Base-by-base conservation (phyloP, 2,113 vertebrate genomes). In the Gasterosteus nipponicus region DNA sequence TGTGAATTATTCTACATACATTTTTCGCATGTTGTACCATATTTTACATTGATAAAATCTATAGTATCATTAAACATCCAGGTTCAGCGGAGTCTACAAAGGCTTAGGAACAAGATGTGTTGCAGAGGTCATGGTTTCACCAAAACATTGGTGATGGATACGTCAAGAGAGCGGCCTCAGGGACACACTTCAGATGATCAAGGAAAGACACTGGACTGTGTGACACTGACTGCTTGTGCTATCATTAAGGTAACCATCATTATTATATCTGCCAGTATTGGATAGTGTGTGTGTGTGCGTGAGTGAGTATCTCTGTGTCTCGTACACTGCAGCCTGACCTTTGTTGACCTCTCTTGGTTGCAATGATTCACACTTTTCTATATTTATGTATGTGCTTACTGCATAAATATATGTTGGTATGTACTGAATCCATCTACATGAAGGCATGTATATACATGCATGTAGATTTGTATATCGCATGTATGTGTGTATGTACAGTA, bases 41-140 rank as follows among this genome's bases (percentile, higher is more conserved):
- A 70, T 72, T 75, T 83, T 15, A 62, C 74, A 88, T 79, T 74
- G 67, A 77, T 85, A 87, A 88, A 91, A 89, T 87, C 71, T 82
- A 70, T 76, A 70, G 26, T 44, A 78, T 76, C n/a, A 75, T 31
- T 81, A 91, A 85, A 90, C 73, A 85, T 69, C 77, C 64, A 81
- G 38, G 35, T 76, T 68, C 19, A 82, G 79, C 2, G 10, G 74
- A 84, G 68, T 83, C 74, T 82, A 90, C 67, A 90, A 86, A 88
- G 64, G 72, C 82, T 77, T 74, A 63, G 26, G 71, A 87, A 86
- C 29, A 80, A 68, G 63, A 67, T 68, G 18, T 69, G 44, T 14
- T 73, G 35, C 63, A 75, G 71, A 88, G 74, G 72, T 79, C 9
- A 66, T 59, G 47, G 54, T 61, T 69, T 81, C 44, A 69, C 42